Base-by-base conservation (phyloP, 2,888 invertebrate species). In the Cetonia aurata region DNA sequence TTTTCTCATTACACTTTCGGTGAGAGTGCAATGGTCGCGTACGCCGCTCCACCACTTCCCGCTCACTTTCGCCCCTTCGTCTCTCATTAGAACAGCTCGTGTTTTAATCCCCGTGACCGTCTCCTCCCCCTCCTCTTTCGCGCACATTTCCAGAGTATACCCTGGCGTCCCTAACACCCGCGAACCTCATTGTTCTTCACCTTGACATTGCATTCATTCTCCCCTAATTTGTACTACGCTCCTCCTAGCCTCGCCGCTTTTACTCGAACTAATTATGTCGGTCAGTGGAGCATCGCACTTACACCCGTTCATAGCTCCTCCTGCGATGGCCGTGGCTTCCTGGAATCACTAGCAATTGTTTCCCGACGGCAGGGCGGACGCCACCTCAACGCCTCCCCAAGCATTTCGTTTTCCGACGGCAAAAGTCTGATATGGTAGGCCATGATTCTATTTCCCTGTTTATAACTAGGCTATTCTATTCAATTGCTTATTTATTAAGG, bases 201-300 rank as follows among this genome's bases (percentile, higher is more conserved):
- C 80, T 80, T 80, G 80, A 80, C 79, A 80, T 79, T 79, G 78
- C 73, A 74, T 65, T 65, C 62, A 65, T 50, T 65, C 77, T 80
- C 79, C 80, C 80, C 80, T 77, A 79, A 79, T 80, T 80, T 77
- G 73, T 70, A 33, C 50, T 59, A 44, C 42, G 46, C 69, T 62
- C 69, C 69, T 57, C 67, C 70, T 67, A 69, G 67, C 67, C 70
- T 70, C 67, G 68, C 73, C 75, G 71, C 71, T 65, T 76, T 75
- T 76, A 77, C 72, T 76, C 72, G 72, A 71, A 75, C 77, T 81
- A 81, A 82, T 82, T 81, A 82, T 81, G 75, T 82, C 81, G 82
- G 82, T 82, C 80, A 82, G 77, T 82, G 76, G 82, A 81, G 80
- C 81, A 80, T 77, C 75, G 76, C 75, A 76, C 73, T 75, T 77